phyloP scores from a whole-genome alignment of 2,113 vertebrate species.

The Pseudopodoces humilis region DNA sequence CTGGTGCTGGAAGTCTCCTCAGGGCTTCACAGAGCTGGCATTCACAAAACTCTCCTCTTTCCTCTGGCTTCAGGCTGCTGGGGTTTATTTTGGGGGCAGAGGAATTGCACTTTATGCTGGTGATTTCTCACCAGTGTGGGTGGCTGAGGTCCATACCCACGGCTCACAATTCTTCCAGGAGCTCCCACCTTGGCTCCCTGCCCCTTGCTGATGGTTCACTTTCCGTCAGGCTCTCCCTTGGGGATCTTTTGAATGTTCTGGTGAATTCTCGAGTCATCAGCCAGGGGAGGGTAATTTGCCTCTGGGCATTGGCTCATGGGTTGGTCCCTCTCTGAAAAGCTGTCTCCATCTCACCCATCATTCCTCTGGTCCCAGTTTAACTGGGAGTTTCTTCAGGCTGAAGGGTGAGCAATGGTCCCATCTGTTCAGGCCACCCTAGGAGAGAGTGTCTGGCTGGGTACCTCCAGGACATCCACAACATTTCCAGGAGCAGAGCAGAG shows the following conservation, averaged over 20 bases:
- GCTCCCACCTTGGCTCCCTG: not conserved
- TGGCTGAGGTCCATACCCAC: not conserved
- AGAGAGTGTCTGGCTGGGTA: not conserved
- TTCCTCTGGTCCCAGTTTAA: not conserved
- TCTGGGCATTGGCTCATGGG: not conserved
- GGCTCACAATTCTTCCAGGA: not conserved
- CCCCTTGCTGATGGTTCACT: not conserved
- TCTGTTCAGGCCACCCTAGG: not conserved
- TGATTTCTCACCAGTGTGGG: not conserved
- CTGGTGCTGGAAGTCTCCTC: not conserved
- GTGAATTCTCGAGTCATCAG: not conserved
- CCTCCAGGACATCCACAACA: not conserved
- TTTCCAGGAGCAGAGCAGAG: not conserved
- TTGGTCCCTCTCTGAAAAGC: not conserved
- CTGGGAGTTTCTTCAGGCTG: not conserved
- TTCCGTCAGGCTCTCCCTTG: not conserved
- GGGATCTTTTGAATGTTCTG: not conserved
- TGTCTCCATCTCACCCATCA: not conserved
- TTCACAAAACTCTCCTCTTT: not conserved
- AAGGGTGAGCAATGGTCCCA: not conserved
- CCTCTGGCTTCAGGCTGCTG: not conserved
- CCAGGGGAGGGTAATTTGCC: not conserved
- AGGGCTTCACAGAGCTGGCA: not conserved
- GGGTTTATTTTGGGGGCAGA: not conserved
- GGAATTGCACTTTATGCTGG: not conserved